phyloP scores from a whole-genome alignment of 1,140 invertebrate species.

The Drosophila pseudoobscura region DNA sequence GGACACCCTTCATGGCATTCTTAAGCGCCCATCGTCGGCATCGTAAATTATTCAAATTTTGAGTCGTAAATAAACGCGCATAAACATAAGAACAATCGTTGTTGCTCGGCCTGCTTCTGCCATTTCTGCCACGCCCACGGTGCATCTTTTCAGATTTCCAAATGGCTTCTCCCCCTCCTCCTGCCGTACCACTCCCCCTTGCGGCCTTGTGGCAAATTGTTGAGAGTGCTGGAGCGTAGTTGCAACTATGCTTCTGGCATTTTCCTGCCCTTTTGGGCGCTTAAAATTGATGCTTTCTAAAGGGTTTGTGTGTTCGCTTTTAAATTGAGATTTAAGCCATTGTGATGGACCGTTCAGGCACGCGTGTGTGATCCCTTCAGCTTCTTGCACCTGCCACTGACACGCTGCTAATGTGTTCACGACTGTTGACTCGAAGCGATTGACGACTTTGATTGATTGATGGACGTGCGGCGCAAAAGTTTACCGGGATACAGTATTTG shows the following conservation, averaged over 20 bases:
- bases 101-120: conserved; percentile 39
- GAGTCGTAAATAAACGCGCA: conserved; percentile 75
- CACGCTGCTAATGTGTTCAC: conserved; percentile 37
- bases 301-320: neutral
- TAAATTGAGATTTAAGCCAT: neutral
- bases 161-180: neutral
- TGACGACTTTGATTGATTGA: conserved; percentile 35
- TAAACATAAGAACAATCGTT: conserved; percentile 69
- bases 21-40: conserved; percentile 26
- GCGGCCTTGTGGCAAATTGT: conserved; percentile 36
- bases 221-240: conserved; percentile 21
- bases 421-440: conserved; percentile 19
- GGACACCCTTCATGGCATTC: conserved; percentile 31
- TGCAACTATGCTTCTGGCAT: conserved; percentile 7
- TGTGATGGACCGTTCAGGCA: conserved; percentile 15
- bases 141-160: conserved; percentile 20
- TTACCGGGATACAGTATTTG: conserved; percentile 12
- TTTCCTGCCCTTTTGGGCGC: conserved; percentile 31
- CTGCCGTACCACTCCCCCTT: neutral
- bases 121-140: conserved; percentile 39
- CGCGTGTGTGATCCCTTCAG: neutral
- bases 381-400: conserved; percentile 14
- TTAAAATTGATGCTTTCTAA: conserved; percentile 8
- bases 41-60: conserved; percentile 79
- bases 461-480: conserved; percentile 19